Percentiles rank a stretch among this genome's conserved stretches.
These are phyloP conservation scores for Oreortyx pictus DNA, from an alignment of 2,797 vertebrate species.

Conservation along the genomic window DNA sequence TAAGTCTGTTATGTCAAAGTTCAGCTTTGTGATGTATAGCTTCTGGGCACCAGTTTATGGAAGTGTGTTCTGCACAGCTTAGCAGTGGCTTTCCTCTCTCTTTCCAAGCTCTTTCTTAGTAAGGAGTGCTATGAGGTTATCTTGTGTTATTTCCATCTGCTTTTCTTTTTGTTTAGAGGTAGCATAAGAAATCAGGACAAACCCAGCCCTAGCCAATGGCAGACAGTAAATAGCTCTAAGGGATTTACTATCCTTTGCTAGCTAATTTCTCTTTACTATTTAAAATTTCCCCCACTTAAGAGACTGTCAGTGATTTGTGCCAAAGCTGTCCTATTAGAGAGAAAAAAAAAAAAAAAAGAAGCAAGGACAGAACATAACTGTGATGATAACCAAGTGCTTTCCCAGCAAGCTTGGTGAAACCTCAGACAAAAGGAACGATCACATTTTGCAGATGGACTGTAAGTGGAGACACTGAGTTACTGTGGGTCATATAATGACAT, in stretches of 20 bases:
- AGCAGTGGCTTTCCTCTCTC: not conserved
- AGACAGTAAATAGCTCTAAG: constrained; percentile 21
- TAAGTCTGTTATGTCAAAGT: not conserved
- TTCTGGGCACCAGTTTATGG: not conserved
- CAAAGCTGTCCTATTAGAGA: constrained; percentile 1
- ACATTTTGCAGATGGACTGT: not conserved
- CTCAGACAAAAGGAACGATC: not conserved
- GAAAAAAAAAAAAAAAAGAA: not conserved
- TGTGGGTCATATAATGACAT: not conserved
- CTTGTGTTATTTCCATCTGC: not conserved
- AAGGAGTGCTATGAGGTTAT: constrained; percentile 1
- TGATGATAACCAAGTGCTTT: constrained; percentile 12
- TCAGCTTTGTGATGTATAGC: not conserved
- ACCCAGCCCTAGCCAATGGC: not conserved
- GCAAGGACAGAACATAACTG: not conserved
- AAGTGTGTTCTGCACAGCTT: not conserved
- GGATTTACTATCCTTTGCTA: constrained; percentile 20
- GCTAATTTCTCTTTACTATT: constrained; percentile 51
- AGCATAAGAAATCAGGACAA: constrained; percentile 21
- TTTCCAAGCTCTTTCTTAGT: not conserved
- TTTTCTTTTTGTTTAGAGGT: constrained; percentile 17
- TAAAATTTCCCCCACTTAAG: constrained; percentile 36
- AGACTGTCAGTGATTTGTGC: constrained; percentile 33
- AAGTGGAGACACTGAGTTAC: not conserved
- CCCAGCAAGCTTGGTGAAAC: not conserved